These are phyloP conservation scores for Xanthia togata DNA, from an alignment of 2,888 invertebrate genomes.

Conservation along the genomic window DNA sequence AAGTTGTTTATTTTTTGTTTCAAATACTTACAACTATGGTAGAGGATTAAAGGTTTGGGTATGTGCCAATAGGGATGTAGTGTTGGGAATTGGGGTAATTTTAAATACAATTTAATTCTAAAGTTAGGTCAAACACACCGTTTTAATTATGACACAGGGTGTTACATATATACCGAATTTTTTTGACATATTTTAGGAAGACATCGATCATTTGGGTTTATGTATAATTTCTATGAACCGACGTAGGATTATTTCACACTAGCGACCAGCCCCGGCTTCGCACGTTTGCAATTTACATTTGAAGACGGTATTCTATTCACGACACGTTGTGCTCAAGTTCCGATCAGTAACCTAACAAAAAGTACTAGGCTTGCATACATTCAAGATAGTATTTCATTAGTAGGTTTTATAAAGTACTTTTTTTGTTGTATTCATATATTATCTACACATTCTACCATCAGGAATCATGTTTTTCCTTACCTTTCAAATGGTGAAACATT, in stretches of 20 bases:
- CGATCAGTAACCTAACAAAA: too few species aligned
- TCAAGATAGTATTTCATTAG: too few species aligned
- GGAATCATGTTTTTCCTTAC: too few species aligned
- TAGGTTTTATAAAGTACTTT: too few species aligned
- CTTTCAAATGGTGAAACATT: too few species aligned
- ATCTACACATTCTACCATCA: too few species aligned
- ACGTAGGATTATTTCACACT: neutral
- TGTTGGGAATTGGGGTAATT: slow-evolving; percentile 15
- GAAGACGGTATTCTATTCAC: too few species aligned
- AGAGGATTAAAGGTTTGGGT: slow-evolving; percentile 29
- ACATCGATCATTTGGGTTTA: neutral
- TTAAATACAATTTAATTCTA: slow-evolving; percentile 34
- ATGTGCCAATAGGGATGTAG: slow-evolving; percentile 23
- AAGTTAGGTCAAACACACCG: neutral
- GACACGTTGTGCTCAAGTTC: too few species aligned
- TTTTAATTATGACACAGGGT: slow-evolving; percentile 23
- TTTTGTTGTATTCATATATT: too few species aligned
- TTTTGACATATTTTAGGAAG: neutral
- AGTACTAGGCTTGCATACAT: too few species aligned
- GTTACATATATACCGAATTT: neutral
- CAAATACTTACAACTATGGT: neutral
- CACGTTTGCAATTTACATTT: too few species aligned
- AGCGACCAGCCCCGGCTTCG: too few species aligned
- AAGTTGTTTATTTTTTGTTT: neutral
- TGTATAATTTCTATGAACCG: neutral